Percentiles rank a stretch among this genome's conserved stretches.
phyloP scores from a whole-genome alignment of 2,113 vertebrate species.

The Piaya cayana region DNA sequence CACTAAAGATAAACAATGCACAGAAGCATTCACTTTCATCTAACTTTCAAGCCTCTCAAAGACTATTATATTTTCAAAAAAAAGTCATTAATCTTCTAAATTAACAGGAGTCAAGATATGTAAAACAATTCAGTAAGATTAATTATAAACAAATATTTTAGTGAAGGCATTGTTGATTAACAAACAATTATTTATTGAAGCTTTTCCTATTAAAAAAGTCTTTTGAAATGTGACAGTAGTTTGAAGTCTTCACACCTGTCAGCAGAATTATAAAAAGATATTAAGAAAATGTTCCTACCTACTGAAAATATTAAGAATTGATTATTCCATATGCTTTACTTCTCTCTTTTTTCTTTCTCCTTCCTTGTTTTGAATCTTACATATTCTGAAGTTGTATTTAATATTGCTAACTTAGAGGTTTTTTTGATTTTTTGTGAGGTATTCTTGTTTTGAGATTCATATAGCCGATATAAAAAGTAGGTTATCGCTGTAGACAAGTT shows the following conservation, averaged over 20 bases:
- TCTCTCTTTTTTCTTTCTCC: not conserved
- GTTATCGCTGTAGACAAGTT: not conserved
- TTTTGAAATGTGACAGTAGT: not conserved
- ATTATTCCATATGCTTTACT: not conserved
- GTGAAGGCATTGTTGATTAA: not conserved
- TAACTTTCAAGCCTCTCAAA: not conserved
- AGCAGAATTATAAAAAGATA: not conserved
- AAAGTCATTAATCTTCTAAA: not conserved
- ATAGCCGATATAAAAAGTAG: not conserved
- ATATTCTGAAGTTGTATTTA: not conserved
- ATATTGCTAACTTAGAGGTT: not conserved
- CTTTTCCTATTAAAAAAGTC: not conserved
- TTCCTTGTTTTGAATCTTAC: conserved; percentile 3
- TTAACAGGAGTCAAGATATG: not conserved
- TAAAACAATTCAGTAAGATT: not conserved
- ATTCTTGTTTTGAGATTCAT: not conserved
- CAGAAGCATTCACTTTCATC: not conserved
- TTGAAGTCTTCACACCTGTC: not conserved
- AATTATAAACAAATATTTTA: not conserved
- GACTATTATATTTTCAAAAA: not conserved
- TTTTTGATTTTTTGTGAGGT: not conserved
- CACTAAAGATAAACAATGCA: not conserved
- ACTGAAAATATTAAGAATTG: conserved; percentile 23
- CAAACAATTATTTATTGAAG: not conserved
- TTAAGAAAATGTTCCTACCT: not conserved